phyloP scores from a whole-genome alignment of 2,888 invertebrate species.

The Galerucella pusilla region DNA sequence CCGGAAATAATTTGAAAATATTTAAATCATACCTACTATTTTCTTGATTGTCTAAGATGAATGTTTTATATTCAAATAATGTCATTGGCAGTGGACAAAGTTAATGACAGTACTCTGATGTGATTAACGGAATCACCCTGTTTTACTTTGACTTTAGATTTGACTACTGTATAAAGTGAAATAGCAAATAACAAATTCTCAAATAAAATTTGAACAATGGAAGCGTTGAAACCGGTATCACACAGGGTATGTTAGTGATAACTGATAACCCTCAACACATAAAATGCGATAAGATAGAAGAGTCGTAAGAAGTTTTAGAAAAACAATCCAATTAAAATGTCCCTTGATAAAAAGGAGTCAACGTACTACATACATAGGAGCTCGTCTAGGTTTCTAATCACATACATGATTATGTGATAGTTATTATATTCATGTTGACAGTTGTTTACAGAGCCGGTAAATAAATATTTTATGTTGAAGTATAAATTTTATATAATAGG shows the following conservation, averaged over 20 bases:
- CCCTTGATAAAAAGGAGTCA: constrained; percentile 31
- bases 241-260: constrained; percentile 4
- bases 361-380: constrained; percentile 28
- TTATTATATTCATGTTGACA: constrained; percentile 7
- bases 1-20: too few species aligned
- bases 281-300: constrained; percentile 30
- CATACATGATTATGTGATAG: constrained; percentile 21
- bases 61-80: too few species aligned
- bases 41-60: too few species aligned
- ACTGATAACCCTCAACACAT: constrained; percentile 24
- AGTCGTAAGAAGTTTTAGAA: constrained; percentile 28
- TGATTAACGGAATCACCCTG: not conserved
- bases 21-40: too few species aligned
- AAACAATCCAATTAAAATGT: constrained; percentile 35
- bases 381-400: constrained; percentile 38
- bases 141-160: not conserved
- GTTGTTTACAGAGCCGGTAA: constrained; percentile 10
- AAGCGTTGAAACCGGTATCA: not conserved
- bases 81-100: too few species aligned
- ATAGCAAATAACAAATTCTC: not conserved
- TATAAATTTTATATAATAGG: not conserved
- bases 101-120: not conserved
- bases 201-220: not conserved
- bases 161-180: not conserved
- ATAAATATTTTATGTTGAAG: not conserved